Percentiles rank a stretch among this genome's conserved stretches.
Evolutionary conservation across 2,113 vertebrate genomes (phyloP).

Genomic region (Cichladusa arquata): DNA sequence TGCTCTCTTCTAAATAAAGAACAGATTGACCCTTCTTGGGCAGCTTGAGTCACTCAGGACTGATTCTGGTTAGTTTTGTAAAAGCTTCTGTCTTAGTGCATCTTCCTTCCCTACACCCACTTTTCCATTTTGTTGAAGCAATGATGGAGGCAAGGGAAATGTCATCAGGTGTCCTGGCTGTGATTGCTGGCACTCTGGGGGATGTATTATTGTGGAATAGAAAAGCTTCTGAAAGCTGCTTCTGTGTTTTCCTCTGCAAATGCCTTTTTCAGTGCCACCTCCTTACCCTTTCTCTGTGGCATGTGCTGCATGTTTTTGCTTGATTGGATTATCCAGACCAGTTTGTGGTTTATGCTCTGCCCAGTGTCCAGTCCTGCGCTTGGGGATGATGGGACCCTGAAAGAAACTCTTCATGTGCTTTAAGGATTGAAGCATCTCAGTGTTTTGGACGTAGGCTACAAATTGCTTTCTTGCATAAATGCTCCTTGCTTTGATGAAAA

Average conservation of each 20-base stretch:
- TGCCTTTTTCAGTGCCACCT: not conserved
- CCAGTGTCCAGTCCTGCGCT: not conserved
- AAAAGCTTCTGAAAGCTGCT: not conserved
- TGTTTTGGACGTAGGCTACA: not conserved
- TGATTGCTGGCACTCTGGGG: not conserved
- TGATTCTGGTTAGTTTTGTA: not conserved
- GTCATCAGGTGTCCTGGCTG: not conserved
- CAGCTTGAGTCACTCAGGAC: not conserved
- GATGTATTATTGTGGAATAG: not conserved
- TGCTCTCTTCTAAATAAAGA: not conserved
- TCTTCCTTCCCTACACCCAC: not conserved
- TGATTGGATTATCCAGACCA: not conserved
- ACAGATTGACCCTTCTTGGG: not conserved
- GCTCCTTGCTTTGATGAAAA: conserved; percentile 49
- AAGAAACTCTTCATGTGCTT: not conserved
- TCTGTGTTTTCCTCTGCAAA: conserved; percentile 5
- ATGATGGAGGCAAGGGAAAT: not conserved
- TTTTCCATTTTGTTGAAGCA: not conserved
- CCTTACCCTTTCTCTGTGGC: not conserved
- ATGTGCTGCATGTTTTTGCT: not conserved
- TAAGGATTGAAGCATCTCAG: not conserved
- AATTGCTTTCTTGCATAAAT: conserved; percentile 5
- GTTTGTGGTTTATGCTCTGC: not conserved
- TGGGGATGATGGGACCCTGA: not conserved
- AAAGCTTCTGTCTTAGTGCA: not conserved